Conservation (phyloP, 37 sponge, comb jelly and placozoan species). For the Geodia barretti region DNA sequence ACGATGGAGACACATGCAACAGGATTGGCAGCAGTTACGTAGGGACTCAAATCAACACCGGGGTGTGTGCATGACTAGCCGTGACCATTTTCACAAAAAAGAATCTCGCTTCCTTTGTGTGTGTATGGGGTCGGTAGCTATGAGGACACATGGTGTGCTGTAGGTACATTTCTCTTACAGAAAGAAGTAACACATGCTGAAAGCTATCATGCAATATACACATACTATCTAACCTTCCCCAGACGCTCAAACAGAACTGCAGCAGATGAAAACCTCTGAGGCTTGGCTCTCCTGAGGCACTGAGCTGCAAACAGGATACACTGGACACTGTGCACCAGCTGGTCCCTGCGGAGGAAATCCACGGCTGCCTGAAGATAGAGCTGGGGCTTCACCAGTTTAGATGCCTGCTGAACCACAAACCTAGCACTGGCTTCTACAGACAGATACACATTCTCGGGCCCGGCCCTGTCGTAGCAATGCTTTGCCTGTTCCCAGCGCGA, state of each 20-base stretch:
- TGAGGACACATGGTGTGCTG: background rate
- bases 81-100: too few relatives aligned
- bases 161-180: background rate
- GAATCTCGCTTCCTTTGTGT: background rate
- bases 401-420: constrained; percentile 17
- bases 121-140: background rate
- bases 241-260: constrained; percentile 68
- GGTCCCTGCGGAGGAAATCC: constrained; percentile 44
- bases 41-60: too few relatives aligned
- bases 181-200: too few relatives aligned
- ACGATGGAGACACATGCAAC: too few relatives aligned
- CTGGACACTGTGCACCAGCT: constrained; percentile 22
- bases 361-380: constrained; percentile 56
- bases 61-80: too few relatives aligned
- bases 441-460: constrained; percentile 16
- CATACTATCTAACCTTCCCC: constrained; percentile 21
- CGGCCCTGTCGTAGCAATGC: constrained; percentile 67
- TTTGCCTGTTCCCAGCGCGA: constrained; percentile 43
- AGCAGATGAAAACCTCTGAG: constrained; percentile 30
- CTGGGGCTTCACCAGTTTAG: constrained; percentile 2
- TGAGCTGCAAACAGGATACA: constrained; percentile 51
- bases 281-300: constrained; percentile 56
- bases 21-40: too few relatives aligned
- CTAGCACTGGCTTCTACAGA: constrained; percentile 47
- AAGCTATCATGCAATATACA: too few relatives aligned